Conservation (phyloP, 2,888 invertebrate genomes). For the Drosophila paramelanica region DNA sequence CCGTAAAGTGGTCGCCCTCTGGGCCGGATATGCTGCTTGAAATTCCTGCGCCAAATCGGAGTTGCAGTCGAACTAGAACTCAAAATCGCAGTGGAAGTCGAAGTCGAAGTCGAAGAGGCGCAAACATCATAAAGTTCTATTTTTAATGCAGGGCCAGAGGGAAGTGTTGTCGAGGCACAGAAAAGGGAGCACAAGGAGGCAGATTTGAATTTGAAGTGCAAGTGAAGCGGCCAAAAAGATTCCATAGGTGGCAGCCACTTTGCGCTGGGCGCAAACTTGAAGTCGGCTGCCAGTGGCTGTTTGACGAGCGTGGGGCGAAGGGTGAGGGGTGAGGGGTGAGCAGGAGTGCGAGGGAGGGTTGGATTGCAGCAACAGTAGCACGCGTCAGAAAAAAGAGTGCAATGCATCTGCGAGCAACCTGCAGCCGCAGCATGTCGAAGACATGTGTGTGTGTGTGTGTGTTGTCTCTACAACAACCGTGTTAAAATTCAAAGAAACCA, state of each 20-base stretch:
- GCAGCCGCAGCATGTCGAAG: slow-evolving; percentile 29
- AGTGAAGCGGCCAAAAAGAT: slow-evolving; percentile 54
- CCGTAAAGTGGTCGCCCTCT: slow-evolving; percentile 52
- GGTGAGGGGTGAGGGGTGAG: slow-evolving; percentile 1
- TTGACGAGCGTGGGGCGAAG: slow-evolving; percentile 12
- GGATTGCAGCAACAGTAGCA: slow-evolving; percentile 9
- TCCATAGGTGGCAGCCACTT: slow-evolving; percentile 76
- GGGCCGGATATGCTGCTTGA: slow-evolving; percentile 73
- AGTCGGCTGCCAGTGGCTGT: slow-evolving; percentile 4
- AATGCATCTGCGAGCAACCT: slow-evolving; percentile 47
- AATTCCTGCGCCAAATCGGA: slow-evolving; percentile 54
- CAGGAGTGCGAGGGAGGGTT: background rate
- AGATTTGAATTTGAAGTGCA: slow-evolving; percentile 65
- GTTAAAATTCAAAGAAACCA: slow-evolving; percentile 79
- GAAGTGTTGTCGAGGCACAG: slow-evolving; percentile 42
- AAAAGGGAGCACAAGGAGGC: background rate
- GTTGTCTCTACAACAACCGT: slow-evolving; percentile 52
- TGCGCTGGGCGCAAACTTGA: slow-evolving; percentile 52
- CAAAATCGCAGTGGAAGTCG: background rate
- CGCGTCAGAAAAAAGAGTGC: slow-evolving; percentile 35
- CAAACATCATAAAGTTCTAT: slow-evolving; percentile 77
- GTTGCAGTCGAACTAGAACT: background rate
- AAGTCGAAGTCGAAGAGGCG: slow-evolving; percentile 57
- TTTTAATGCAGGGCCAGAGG: slow-evolving; percentile 65
- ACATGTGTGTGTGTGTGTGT: slow-evolving; percentile 16